A percentile compares a stretch with the other conserved stretches of the same genome.
Conservation (phyloP, 2,888 invertebrate species). For the Digitonthophagus gazella region DNA sequence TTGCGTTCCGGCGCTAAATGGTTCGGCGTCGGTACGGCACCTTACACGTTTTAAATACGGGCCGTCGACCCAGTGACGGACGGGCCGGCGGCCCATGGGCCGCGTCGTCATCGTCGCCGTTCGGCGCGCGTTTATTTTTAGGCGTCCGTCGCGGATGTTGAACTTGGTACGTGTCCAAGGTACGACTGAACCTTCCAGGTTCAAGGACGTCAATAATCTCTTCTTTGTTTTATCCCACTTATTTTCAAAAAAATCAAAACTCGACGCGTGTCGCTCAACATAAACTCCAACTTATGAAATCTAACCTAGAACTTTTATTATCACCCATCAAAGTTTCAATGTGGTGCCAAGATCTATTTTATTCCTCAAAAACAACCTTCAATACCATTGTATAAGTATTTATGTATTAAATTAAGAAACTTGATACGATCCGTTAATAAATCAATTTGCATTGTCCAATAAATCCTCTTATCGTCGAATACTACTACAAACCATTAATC, state of each 20-base stretch:
- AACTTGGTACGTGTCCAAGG: constrained; percentile 39
- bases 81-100: not conserved
- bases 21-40: not conserved
- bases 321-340: too few species aligned
- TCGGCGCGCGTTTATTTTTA: constrained; percentile 33
- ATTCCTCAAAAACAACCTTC: not conserved
- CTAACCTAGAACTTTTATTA: not conserved
- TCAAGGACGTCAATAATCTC: constrained; percentile 38
- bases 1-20: not conserved
- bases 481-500: not conserved
- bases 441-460: not conserved
- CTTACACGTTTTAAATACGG: not conserved
- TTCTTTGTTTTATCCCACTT: constrained; percentile 32
- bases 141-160: constrained; percentile 37
- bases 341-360: not conserved
- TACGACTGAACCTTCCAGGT: constrained; percentile 36
- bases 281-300: not conserved
- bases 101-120: too few species aligned
- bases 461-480: not conserved
- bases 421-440: not conserved
- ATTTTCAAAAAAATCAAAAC: not conserved
- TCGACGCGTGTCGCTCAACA: not conserved
- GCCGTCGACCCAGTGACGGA: not conserved
- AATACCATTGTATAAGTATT: too few species aligned
- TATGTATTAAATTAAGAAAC: too few species aligned